These are phyloP conservation scores for Caenorhabditis sinica DNA, from an alignment of 2,888 invertebrate genomes.

Conservation along the genomic window DNA sequence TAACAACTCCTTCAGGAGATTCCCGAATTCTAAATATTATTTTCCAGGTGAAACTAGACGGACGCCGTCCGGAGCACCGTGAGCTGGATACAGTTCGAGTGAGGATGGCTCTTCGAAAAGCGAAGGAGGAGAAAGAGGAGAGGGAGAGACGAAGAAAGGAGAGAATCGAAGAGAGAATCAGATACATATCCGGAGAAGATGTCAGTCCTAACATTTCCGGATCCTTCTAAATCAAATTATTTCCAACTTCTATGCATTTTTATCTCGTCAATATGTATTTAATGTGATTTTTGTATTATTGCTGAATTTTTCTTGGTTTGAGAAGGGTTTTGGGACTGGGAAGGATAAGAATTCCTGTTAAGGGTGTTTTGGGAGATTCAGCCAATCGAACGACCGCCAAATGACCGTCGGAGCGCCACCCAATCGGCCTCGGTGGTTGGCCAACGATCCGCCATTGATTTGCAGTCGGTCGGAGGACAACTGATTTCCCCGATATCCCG, in stretches of 20 bases:
- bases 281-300: background rate
- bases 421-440: too few relatives aligned
- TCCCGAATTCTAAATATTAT: too few relatives aligned
- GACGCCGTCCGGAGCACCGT: constrained; percentile 91
- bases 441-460: too few relatives aligned
- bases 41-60: constrained; percentile 89
- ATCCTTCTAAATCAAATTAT: constrained; percentile 37
- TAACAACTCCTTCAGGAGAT: constrained; percentile 60
- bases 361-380: too few relatives aligned
- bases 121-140: constrained; percentile 86
- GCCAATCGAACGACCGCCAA: too few relatives aligned
- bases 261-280: constrained; percentile 3
- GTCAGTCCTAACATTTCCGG: constrained; percentile 39
- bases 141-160: constrained; percentile 65
- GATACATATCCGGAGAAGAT: constrained; percentile 64
- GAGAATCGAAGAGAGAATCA: constrained; percentile 67
- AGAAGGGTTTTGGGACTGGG: background rate
- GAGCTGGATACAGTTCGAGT: constrained; percentile 95
- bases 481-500: too few relatives aligned
- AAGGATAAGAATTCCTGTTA: too few relatives aligned
- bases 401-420: too few relatives aligned
- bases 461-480: too few relatives aligned
- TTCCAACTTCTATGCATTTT: background rate
- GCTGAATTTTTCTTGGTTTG: background rate
- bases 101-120: constrained; percentile 91